Percentiles rank a stretch among this genome's conserved stretches.
Conservation (phyloP, 2,888 invertebrate genomes). For the Zaprionus bogoriensis region DNA sequence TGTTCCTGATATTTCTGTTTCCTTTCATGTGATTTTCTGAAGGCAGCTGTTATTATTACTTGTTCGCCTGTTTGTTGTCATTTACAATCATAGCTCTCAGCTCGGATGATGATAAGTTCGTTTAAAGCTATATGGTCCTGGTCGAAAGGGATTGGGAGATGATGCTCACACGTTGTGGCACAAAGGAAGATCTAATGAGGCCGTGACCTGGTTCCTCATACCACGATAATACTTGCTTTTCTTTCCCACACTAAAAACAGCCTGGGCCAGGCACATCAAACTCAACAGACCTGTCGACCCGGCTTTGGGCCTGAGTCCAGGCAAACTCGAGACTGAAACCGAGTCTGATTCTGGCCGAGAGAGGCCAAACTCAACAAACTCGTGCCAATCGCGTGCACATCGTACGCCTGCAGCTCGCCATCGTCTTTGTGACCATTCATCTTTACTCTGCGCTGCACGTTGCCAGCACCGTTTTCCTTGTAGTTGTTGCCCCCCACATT, state of each 20-base stretch:
- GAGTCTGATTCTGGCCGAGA: constrained; percentile 26
- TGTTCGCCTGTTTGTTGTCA: constrained; percentile 74
- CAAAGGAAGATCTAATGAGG: constrained; percentile 68
- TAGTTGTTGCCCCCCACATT: constrained; percentile 62
- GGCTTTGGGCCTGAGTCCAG: constrained; percentile 1
- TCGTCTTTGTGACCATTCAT: constrained; percentile 68
- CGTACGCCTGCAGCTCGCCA: constrained; percentile 74
- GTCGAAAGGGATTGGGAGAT: constrained; percentile 67
- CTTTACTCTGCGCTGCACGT: constrained; percentile 58
- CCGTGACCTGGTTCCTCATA: constrained; percentile 66
- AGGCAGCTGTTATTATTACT: constrained; percentile 66
- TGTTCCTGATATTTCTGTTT: constrained; percentile 53
- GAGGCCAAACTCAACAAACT: constrained; percentile 68
- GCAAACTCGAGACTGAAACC: background rate
- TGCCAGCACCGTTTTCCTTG: constrained; percentile 9
- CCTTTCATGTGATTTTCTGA: constrained; percentile 54
- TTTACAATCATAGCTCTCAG: constrained; percentile 73
- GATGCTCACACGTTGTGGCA: constrained; percentile 67
- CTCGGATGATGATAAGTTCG: constrained; percentile 69
- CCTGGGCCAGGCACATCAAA: constrained; percentile 32
- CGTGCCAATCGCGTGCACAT: constrained; percentile 83
- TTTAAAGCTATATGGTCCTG: constrained; percentile 41
- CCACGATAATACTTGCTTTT: constrained; percentile 40
- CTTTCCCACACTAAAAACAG: constrained; percentile 53
- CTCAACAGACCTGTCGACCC: constrained; percentile 53